Percentiles rank a stretch among this genome's conserved stretches.
Conservation (phyloP, 2,113 vertebrate species). For the Muntiacus muntjak region DNA sequence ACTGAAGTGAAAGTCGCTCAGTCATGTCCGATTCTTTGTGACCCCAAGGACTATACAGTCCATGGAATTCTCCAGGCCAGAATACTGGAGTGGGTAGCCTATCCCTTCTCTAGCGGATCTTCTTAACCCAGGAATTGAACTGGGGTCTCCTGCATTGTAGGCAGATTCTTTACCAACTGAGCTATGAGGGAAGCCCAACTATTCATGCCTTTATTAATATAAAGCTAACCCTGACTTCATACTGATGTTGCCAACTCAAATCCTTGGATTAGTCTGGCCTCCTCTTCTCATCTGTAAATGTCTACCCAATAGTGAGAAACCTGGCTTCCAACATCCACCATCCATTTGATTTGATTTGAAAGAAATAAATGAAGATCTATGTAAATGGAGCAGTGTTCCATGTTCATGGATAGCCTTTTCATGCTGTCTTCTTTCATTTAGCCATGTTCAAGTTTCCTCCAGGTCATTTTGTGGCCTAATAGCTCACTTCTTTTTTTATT, state of each 20-base stretch:
- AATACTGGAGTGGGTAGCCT: background rate
- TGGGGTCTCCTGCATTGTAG: background rate
- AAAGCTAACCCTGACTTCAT: background rate
- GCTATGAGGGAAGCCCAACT: background rate
- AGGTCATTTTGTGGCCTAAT: background rate
- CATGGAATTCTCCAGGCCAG: background rate
- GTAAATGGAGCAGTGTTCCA: background rate
- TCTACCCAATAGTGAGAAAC: background rate
- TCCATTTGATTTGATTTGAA: background rate
- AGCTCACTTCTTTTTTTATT: background rate
- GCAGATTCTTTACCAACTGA: background rate
- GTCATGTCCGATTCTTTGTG: background rate
- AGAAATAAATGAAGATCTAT: background rate
- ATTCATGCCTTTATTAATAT: background rate
- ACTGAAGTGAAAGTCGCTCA: background rate
- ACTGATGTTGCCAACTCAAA: background rate
- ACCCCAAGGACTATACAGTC: background rate
- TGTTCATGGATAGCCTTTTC: background rate
- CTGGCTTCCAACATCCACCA: background rate
- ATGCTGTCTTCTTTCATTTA: background rate
- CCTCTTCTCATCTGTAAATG: background rate
- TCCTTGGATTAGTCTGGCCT: background rate
- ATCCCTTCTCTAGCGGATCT: background rate
- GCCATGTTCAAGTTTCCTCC: background rate
- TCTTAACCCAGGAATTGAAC: background rate